Conservation (phyloP, 1,140 invertebrate genomes). For the Chironomus tepperi region DNA sequence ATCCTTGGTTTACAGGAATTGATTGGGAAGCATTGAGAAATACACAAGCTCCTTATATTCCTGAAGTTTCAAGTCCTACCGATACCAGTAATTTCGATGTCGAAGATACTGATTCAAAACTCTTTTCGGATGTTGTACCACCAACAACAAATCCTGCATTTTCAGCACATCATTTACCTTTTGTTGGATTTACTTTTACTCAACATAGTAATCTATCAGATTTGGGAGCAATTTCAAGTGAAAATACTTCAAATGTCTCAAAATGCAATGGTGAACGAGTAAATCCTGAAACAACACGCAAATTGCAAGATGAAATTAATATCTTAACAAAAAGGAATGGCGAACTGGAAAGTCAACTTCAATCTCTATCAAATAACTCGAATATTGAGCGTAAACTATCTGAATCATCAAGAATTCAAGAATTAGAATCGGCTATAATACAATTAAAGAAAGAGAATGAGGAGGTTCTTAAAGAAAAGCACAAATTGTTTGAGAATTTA, state of each 20-base stretch:
- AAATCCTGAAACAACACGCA: conserved; percentile 49
- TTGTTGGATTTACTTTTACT: conserved; percentile 96
- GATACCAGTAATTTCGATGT: conserved; percentile 99
- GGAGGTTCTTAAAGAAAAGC: conserved; percentile 71
- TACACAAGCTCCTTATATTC: conserved; percentile 87
- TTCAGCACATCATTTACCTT: conserved; percentile 92
- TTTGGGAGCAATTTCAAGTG: conserved; percentile 36
- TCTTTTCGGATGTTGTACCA: conserved; percentile 73
- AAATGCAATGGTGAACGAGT: conserved; percentile 26
- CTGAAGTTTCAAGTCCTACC: conserved; percentile 95
- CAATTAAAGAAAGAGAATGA: conserved; percentile 69
- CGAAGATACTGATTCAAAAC: conserved; percentile 84
- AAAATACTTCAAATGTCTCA: conserved; percentile 25
- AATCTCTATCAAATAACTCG: conserved; percentile 41
- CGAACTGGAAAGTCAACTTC: conserved; percentile 66
- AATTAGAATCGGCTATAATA: conserved; percentile 64
- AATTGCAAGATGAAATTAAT: conserved; percentile 73
- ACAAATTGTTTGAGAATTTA: conserved; percentile 72
- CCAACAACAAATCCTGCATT: conserved; percentile 89
- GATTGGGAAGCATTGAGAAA: conserved; percentile 87
- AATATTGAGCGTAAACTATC: not conserved
- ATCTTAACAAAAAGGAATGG: conserved; percentile 74
- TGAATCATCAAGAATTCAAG: conserved; percentile 46
- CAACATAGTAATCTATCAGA: conserved; percentile 61
- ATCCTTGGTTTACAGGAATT: conserved; percentile 89